Evolutionary conservation across 2,888 invertebrate genomes (phyloP), one percentile per base, ranked within the genome.

Genomic region (Anticlea derivata): DNA sequence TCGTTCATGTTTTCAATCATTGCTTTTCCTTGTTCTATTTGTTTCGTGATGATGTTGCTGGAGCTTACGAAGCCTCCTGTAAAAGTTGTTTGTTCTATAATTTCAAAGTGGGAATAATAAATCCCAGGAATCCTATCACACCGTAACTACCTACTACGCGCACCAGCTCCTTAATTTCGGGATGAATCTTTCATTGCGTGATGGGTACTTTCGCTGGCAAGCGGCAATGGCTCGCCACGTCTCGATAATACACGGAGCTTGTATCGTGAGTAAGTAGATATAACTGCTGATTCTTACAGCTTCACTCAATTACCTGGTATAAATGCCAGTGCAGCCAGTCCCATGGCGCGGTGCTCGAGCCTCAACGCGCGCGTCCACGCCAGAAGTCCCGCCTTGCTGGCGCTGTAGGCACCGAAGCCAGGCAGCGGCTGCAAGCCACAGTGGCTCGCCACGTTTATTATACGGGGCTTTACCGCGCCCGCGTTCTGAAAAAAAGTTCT

Each of bases 401-500:
- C 96, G 10, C 95, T 94, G 80, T 98, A 98, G 0, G 94, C 92
- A 0, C 94, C 91, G 50, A 97, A 86, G 0, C 95, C 94, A 0
- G 97, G 96, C 39, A 97, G 80, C 7, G 90, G 94, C 76, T 91
- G 94, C 70, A 86, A 80, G 0, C 95, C 94, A 75, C 97, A 97
- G 72, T 98, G 97, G 70, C 97, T 97, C 2, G 94, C 94, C n/a
- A 97, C 86, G 65, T 95, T 95, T 52, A 97, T 93, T 47, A 98
- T 86, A 58, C 97, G 92, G 26, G 94, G 91, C 56, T 75, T 78
- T 27, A 65, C 52, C 33, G 55, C 37, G 48, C 60, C 61, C 63
- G 46, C 41, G 27, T 45, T 73, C 75, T 78, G 67, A 6, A 65
- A 66, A 23, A 12, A 41, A 24, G n/a, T n/a, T n/a, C n/a, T n/a